These are phyloP conservation scores for Drosophila ogumai DNA, from an alignment of 1,140 invertebrate genomes.

Conservation along the genomic window DNA sequence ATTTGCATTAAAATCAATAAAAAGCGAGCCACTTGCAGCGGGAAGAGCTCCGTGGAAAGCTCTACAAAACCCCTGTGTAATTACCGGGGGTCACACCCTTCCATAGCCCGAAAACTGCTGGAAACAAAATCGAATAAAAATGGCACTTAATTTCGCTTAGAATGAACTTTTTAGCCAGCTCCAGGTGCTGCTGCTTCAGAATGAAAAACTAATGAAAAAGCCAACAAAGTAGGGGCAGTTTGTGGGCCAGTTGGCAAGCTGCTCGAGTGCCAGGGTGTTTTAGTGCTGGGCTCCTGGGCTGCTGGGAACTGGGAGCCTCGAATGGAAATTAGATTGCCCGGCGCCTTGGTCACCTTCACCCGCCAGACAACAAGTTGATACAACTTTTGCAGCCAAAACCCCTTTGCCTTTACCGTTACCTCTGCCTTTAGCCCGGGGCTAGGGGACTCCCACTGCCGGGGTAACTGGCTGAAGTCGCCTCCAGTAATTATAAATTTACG, in stretches of 20 bases:
- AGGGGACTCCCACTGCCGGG: conserved; percentile 55
- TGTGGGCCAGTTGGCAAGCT: background rate
- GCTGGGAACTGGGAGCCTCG: conserved; percentile 10
- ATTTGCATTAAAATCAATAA: conserved; percentile 81
- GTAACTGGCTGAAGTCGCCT: conserved; percentile 79
- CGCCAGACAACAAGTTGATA: conserved; percentile 72
- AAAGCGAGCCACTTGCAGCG: conserved; percentile 17
- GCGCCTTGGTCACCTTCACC: conserved; percentile 35
- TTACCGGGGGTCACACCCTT: conserved; percentile 32
- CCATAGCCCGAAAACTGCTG: conserved; percentile 31
- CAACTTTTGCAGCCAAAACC: conserved; percentile 51
- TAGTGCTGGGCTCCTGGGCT: background rate
- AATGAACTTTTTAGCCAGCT: conserved; percentile 67
- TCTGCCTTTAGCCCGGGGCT: background rate
- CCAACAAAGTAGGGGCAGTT: conserved; percentile 29
- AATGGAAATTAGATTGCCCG: conserved; percentile 78
- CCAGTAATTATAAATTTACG: conserved; percentile 81
- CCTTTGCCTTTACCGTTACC: background rate
- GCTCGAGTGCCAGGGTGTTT: background rate
- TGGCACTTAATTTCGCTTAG: conserved; percentile 73
- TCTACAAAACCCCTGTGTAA: conserved; percentile 29
- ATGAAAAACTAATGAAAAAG: conserved; percentile 77
- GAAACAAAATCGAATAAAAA: conserved; percentile 54
- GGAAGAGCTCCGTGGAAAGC: conserved; percentile 13
- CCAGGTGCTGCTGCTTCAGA: conserved; percentile 54